Conservation (phyloP, 2,113 vertebrate species). For the Synchiropus splendidus region DNA sequence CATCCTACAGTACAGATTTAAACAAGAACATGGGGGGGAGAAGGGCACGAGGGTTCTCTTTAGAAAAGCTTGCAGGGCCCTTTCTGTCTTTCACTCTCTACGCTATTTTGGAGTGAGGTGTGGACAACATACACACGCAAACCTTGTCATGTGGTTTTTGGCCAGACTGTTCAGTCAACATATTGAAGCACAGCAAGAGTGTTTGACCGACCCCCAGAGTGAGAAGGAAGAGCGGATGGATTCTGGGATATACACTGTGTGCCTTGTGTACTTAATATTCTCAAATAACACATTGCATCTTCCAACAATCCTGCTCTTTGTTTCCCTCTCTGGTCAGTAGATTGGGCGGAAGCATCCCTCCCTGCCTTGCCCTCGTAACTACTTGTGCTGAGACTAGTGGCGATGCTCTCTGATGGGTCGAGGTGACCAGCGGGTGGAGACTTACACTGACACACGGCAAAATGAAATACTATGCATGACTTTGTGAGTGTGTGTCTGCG, state of each 20-base stretch:
- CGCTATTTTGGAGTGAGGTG: neutral
- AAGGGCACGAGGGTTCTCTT: conserved; percentile 5
- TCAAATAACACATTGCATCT: conserved; percentile 22
- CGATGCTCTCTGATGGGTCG: conserved; percentile 43
- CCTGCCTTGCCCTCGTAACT: neutral
- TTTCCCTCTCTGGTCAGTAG: conserved; percentile 1
- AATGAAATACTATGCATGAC: conserved; percentile 32
- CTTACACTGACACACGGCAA: conserved; percentile 7
- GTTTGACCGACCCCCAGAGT: conserved; percentile 28
- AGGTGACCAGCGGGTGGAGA: conserved; percentile 37
- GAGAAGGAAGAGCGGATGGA: conserved; percentile 24
- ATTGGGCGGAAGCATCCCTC: conserved; percentile 8
- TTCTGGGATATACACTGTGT: conserved; percentile 17
- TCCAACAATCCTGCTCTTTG: conserved; percentile 6
- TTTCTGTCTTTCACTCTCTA: too few species aligned
- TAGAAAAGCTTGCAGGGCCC: conserved; percentile 3
- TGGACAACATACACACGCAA: conserved; percentile 2
- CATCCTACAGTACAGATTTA: conserved; percentile 2
- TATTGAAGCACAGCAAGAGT: conserved; percentile 58
- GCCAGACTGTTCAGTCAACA: conserved; percentile 31
- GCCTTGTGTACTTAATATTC: conserved; percentile 6
- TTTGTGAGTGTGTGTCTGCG: conserved; percentile 11
- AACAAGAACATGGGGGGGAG: conserved; percentile 2
- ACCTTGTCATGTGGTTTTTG: conserved; percentile 8
- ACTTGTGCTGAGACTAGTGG: conserved; percentile 17